A percentile compares a stretch with the other conserved stretches of the same genome.
Evolutionary conservation across 1,140 invertebrate genomes (phyloP).

Genomic region (Battus philenor): DNA sequence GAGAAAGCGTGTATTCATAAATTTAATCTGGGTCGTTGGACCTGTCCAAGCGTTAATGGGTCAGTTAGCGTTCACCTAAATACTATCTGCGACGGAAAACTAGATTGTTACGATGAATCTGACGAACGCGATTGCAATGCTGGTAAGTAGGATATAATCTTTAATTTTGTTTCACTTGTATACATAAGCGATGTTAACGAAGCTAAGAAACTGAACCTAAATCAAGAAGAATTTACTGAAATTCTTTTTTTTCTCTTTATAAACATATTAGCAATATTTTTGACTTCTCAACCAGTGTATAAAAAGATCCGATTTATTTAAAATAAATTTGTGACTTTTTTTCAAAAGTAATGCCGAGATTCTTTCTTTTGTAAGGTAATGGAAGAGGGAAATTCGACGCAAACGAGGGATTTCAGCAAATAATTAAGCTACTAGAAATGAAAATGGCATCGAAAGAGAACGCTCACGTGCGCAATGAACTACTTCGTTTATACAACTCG

Average conservation of each 20-base stretch:
- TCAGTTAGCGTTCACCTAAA: constrained; percentile 31
- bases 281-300: too few relatives aligned
- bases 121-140: constrained; percentile 42
- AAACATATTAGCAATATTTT: too few relatives aligned
- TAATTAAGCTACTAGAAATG: constrained; percentile 10
- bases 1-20: constrained; percentile 46
- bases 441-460: constrained; percentile 13
- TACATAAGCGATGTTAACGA: too few relatives aligned
- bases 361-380: constrained; percentile 5
- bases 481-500: constrained; percentile 8
- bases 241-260: too few relatives aligned
- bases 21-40: constrained; percentile 35
- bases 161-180: too few relatives aligned
- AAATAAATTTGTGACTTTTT: too few relatives aligned
- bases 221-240: too few relatives aligned
- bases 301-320: too few relatives aligned
- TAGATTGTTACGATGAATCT: constrained; percentile 54
- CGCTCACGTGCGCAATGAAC: not conserved
- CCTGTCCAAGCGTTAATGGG: constrained; percentile 36
- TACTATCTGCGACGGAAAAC: constrained; percentile 54
- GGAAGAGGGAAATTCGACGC: constrained; percentile 12
- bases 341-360: too few relatives aligned
- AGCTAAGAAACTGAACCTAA: too few relatives aligned
- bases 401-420: constrained; percentile 4
- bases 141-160: too few relatives aligned